phyloP scores from a whole-genome alignment of 2,797 vertebrate species.

The Apodemus agrarius region DNA sequence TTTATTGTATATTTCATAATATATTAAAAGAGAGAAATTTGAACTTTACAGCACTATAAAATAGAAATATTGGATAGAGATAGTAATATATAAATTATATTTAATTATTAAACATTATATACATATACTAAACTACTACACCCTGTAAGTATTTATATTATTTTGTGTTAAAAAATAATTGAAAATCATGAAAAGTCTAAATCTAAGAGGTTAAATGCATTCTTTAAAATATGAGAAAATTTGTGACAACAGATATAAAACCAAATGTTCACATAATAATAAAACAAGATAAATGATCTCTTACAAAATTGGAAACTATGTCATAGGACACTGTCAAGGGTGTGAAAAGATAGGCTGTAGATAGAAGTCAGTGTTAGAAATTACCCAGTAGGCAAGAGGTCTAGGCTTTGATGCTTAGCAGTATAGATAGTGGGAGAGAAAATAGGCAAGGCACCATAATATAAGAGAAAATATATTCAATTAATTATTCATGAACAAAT shows the following conservation, averaged over 20 bases:
- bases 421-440: not conserved
- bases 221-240: not conserved
- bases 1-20: not conserved
- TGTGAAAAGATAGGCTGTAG: not conserved
- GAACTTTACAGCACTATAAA: not conserved
- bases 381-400: not conserved
- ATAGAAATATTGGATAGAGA: not conserved
- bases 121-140: not conserved
- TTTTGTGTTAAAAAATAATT: not conserved
- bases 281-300: not conserved
- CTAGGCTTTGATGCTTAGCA: not conserved
- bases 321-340: not conserved
- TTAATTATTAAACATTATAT: not conserved
- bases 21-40: not conserved
- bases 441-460: not conserved
- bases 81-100: not conserved
- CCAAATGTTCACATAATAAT: not conserved
- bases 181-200: not conserved
- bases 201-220: not conserved
- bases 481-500: not conserved
- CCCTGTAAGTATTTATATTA: no score
- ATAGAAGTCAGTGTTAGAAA: not conserved
- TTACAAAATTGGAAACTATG: not conserved
- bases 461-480: not conserved
- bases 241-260: not conserved